phyloP scores from a whole-genome alignment of 2,888 invertebrate genomes.

The Mesorhabditis sp. region DNA sequence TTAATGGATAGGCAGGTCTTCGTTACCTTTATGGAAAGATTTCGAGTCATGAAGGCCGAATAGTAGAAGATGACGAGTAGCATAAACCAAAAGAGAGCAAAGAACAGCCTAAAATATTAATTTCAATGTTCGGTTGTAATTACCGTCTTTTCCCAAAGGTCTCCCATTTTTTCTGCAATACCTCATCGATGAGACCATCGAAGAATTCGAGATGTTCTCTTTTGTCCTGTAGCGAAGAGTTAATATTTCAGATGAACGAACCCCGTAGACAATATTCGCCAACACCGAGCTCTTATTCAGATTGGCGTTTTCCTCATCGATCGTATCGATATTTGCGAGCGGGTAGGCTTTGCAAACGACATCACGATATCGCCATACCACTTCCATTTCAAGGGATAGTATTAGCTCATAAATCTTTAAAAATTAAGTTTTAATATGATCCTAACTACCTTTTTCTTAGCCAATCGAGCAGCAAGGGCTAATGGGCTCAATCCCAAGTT shows the following conservation, averaged over 20 bases:
- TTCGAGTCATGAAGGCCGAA: slow-evolving; percentile 78
- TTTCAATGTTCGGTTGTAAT: neutral
- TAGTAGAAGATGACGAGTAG: slow-evolving; percentile 84
- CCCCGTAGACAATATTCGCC: slow-evolving; percentile 91
- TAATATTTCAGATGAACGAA: slow-evolving; percentile 57
- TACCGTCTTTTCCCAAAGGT: slow-evolving; percentile 75
- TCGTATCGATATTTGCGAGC: slow-evolving; percentile 77
- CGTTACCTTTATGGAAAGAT: slow-evolving; percentile 25
- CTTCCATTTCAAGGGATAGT: slow-evolving; percentile 87
- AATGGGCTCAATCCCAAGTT: slow-evolving; percentile 81
- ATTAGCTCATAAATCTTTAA: slow-evolving; percentile 85
- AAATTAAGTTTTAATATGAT: neutral
- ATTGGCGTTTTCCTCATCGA: slow-evolving; percentile 77
- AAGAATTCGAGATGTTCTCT: slow-evolving; percentile 88
- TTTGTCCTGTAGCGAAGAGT: slow-evolving; percentile 71
- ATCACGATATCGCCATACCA: slow-evolving; percentile 88
- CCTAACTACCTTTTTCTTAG: slow-evolving; percentile 37
- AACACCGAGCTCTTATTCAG: slow-evolving; percentile 89
- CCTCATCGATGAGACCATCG: slow-evolving; percentile 87
- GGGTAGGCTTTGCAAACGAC: slow-evolving; percentile 78
- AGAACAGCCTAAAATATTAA: slow-evolving; percentile 26
- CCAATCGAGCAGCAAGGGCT: slow-evolving; percentile 68
- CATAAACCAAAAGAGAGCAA: slow-evolving; percentile 79
- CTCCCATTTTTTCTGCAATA: slow-evolving; percentile 95
- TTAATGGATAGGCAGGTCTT: neutral